Percentiles rank a stretch among this genome's conserved stretches.
These are phyloP conservation scores for Phania funesta DNA, from an alignment of 2,888 invertebrate genomes.

Conservation along the genomic window DNA sequence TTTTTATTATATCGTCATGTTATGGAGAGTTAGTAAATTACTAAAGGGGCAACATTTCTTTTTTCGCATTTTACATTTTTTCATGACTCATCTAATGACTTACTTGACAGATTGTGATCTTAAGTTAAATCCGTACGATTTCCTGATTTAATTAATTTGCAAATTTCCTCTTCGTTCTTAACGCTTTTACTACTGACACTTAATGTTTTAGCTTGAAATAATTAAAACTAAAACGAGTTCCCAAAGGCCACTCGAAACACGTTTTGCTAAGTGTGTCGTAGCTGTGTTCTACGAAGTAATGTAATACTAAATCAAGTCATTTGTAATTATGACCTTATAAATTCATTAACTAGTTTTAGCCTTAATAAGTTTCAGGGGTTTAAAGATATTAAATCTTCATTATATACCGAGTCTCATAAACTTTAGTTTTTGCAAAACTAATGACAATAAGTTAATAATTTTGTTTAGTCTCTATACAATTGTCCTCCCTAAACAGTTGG, in stretches of 20 bases:
- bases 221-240: slow-evolving; percentile 22
- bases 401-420: no score
- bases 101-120: not conserved
- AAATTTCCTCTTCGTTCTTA: not conserved
- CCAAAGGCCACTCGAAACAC: not conserved
- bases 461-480: no score
- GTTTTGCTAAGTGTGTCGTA: not conserved
- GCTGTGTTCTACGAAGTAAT: not conserved
- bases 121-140: not conserved
- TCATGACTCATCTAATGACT: not conserved
- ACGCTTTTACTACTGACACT: not conserved
- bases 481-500: no score
- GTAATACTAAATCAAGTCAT: not conserved
- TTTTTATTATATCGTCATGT: not conserved
- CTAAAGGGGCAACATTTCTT: not conserved
- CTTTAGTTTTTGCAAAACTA: no score
- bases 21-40: slow-evolving; percentile 17
- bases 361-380: not conserved
- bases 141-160: slow-evolving; percentile 23
- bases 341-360: not conserved
- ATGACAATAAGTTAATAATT: no score
- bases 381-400: no score
- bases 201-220: not conserved
- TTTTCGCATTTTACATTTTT: not conserved
- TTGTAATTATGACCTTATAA: slow-evolving; percentile 25